Percentiles rank a stretch among this genome's conserved stretches.
These are phyloP conservation scores for Hemaris fuciformis DNA, from an alignment of 2,888 invertebrate species.

Conservation along the genomic window DNA sequence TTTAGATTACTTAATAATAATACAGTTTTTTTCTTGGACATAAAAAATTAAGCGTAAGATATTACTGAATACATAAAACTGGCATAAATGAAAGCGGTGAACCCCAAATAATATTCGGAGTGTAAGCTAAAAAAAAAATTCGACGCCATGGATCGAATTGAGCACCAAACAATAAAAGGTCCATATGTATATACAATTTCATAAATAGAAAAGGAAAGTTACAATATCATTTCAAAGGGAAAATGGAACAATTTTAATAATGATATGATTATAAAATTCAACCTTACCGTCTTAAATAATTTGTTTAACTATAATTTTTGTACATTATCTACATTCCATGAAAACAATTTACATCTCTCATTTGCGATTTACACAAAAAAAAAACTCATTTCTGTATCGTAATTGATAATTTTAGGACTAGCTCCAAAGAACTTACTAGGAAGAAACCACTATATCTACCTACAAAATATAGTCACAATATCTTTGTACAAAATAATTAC, in stretches of 20 bases:
- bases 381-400: constrained; percentile 38
- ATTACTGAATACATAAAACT: constrained; percentile 28
- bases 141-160: constrained; percentile 38
- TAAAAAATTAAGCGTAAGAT: constrained; percentile 18
- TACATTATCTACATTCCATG: constrained; percentile 76
- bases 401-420: constrained; percentile 73
- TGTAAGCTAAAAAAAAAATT: constrained; percentile 25
- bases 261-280: constrained; percentile 81
- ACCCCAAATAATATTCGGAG: constrained; percentile 28
- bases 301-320: constrained; percentile 66
- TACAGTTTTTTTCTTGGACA: constrained; percentile 13
- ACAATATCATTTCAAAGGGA: constrained; percentile 48
- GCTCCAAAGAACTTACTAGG: constrained; percentile 77
- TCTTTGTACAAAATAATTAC: constrained; percentile 61
- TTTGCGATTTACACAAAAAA: constrained; percentile 48
- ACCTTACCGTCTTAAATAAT: constrained; percentile 64
- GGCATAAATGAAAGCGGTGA: constrained; percentile 26
- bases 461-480: constrained; percentile 66
- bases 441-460: constrained; percentile 68
- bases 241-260: constrained; percentile 51
- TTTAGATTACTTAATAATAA: constrained; percentile 31
- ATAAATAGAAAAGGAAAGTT: constrained; percentile 34
- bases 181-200: constrained; percentile 21
- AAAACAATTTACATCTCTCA: constrained; percentile 54
- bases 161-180: constrained; percentile 61